Conservation (phyloP, 2,888 invertebrate genomes). For the Acanthopleura granulata region DNA sequence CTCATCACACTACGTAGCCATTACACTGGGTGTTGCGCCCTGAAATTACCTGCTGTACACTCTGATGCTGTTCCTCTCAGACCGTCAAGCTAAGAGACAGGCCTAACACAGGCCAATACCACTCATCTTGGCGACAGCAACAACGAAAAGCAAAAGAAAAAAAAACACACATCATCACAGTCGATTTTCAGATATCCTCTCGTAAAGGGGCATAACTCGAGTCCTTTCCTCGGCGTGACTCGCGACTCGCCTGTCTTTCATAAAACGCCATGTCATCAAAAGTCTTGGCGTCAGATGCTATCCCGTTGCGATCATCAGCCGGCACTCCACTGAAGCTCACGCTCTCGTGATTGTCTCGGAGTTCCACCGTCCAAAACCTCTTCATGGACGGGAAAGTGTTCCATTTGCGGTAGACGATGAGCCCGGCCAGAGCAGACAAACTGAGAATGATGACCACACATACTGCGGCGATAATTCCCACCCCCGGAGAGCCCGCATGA, state of each 20-base stretch:
- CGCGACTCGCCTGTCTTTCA: slow-evolving; percentile 32
- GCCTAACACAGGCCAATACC: no score
- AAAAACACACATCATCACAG: no score
- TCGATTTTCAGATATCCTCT: neutral
- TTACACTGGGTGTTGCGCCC: no score
- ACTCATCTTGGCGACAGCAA: no score
- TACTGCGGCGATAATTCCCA: slow-evolving; percentile 45
- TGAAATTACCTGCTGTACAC: no score
- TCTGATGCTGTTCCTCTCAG: no score
- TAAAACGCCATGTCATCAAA: slow-evolving; percentile 45
- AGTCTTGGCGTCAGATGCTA: neutral
- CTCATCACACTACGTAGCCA: no score
- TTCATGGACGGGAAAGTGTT: slow-evolving; percentile 36
- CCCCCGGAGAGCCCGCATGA: neutral
- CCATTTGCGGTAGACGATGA: slow-evolving; percentile 44
- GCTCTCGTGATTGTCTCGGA: slow-evolving; percentile 56
- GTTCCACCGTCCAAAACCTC: slow-evolving; percentile 61
- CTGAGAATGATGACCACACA: slow-evolving; percentile 41
- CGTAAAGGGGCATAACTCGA: slow-evolving; percentile 15
- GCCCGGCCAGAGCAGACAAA: slow-evolving; percentile 41
- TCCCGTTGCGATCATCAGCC: slow-evolving; percentile 29
- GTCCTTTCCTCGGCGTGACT: neutral
- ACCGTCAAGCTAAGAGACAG: no score
- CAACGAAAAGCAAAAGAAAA: no score
- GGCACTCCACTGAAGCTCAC: slow-evolving; percentile 58